Conservation (phyloP, 2,113 vertebrate genomes). For the Apteryx mantelli region DNA sequence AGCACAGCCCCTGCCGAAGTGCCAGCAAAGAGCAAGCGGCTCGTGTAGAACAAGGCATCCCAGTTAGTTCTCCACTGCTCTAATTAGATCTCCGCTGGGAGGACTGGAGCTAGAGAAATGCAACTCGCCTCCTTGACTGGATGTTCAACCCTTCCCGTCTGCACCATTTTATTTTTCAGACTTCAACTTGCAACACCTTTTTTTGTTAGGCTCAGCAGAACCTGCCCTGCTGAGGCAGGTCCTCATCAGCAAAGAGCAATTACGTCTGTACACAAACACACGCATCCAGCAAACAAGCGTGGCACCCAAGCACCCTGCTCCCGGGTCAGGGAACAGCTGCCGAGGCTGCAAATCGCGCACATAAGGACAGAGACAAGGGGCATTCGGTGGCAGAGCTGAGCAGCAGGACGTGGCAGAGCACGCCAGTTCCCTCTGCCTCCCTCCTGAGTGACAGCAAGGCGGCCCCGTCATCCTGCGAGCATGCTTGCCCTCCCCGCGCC, state of each 20-base stretch:
- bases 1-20: background rate
- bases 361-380: background rate
- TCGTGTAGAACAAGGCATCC: background rate
- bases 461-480: background rate
- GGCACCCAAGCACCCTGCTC: background rate
- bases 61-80: constrained; percentile 17
- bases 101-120: background rate
- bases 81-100: background rate
- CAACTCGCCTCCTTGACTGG: background rate
- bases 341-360: background rate
- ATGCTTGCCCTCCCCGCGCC: background rate
- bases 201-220: background rate
- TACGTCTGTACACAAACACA: background rate
- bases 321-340: background rate
- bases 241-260: background rate
- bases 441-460: background rate
- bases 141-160: background rate
- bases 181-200: background rate
- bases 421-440: background rate
- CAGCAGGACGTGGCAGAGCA: background rate
- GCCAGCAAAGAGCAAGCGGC: background rate
- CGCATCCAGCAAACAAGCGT: background rate
- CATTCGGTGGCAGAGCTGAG: background rate
- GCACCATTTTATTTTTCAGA: background rate
- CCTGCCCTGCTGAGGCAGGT: background rate